Conservation (phyloP, 2,797 vertebrate species). For the Amblyopsis hoosieri region DNA sequence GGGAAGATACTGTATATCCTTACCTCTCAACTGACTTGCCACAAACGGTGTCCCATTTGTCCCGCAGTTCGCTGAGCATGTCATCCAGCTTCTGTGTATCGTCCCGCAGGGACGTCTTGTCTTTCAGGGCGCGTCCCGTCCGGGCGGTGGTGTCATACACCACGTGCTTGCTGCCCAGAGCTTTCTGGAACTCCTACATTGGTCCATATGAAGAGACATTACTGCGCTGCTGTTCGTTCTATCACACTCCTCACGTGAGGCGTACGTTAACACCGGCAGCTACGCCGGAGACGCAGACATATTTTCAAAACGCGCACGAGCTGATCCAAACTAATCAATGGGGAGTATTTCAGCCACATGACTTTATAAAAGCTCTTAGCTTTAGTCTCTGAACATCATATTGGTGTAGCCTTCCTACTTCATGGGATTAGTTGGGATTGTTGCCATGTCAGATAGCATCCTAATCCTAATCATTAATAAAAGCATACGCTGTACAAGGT, state of each 20-base stretch:
- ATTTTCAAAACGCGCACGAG: not conserved
- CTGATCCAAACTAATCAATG: not conserved
- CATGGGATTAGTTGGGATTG: constrained; percentile 26
- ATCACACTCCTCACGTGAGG: not conserved
- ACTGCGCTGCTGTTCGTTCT: not conserved
- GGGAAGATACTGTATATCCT: not conserved
- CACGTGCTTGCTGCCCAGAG: constrained; percentile 94
- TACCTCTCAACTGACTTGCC: constrained; percentile 99
- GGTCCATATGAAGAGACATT: constrained; percentile 9
- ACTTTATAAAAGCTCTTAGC: not conserved
- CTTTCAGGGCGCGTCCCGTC: constrained; percentile 92
- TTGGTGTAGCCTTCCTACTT: not conserved
- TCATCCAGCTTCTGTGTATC: constrained; percentile 94
- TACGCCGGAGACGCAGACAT: not conserved
- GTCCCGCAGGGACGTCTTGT: constrained; percentile 90
- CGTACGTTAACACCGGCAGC: not conserved
- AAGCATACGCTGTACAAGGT: constrained; percentile 1
- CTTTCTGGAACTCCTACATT: constrained; percentile 93
- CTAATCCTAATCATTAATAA: constrained; percentile 20
- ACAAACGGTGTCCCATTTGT: constrained; percentile 98
- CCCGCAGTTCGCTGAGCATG: constrained; percentile 96
- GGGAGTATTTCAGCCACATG: constrained; percentile 3
- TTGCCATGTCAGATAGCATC: constrained; percentile 23
- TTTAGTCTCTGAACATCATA: not conserved
- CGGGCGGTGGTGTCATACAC: constrained; percentile 94